Conservation (phyloP, 2,113 vertebrate genomes). For the Numida meleagris region DNA sequence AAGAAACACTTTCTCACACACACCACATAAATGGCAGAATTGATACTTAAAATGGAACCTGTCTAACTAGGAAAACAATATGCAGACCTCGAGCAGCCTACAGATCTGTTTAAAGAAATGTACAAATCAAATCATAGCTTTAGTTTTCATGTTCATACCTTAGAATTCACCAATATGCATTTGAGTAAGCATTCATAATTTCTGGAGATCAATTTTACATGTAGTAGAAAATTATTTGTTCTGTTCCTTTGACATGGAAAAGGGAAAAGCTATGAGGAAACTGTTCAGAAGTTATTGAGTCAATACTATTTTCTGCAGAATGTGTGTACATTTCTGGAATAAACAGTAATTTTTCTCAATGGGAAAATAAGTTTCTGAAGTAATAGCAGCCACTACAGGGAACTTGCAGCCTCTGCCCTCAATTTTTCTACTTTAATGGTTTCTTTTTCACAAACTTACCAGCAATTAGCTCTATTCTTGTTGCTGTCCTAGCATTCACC, state of each 20-base stretch:
- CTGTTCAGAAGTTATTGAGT: background rate
- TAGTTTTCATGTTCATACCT: background rate
- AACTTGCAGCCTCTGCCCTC: background rate
- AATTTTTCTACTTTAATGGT: background rate
- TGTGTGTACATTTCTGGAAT: background rate
- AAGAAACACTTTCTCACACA: background rate
- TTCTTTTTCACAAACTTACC: background rate
- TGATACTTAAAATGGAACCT: background rate
- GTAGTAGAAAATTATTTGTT: background rate
- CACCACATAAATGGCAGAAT: background rate
- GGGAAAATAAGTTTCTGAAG: background rate
- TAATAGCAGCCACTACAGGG: background rate
- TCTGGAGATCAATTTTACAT: background rate
- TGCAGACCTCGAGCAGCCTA: background rate
- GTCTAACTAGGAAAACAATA: background rate
- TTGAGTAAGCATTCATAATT: background rate
- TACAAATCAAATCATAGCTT: background rate
- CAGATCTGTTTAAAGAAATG: background rate
- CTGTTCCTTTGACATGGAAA: background rate
- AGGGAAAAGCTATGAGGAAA: background rate
- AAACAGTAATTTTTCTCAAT: conserved; percentile 35
- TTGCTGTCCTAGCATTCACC: background rate
- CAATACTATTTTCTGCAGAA: background rate
- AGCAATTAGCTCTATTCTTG: background rate
- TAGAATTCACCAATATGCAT: background rate